Conservation (phyloP, 2,888 invertebrate genomes). For the Caenorhabditis sp. region DNA sequence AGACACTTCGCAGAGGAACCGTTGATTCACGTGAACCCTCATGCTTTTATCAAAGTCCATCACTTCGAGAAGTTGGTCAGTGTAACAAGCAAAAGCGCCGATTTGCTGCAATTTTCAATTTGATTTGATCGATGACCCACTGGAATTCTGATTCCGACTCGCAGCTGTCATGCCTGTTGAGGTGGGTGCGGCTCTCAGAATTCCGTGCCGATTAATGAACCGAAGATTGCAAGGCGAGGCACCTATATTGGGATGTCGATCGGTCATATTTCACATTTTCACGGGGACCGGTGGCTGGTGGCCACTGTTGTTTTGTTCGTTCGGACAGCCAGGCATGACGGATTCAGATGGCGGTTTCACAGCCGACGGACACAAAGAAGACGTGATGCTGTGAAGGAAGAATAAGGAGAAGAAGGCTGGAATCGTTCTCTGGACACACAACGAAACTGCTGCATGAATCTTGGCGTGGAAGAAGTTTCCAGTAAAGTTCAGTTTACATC, state of each 20-base stretch:
- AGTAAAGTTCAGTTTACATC: too few species aligned
- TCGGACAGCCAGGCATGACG: slow-evolving; percentile 47
- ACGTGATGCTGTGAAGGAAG: slow-evolving; percentile 19
- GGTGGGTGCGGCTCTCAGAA: slow-evolving; percentile 39
- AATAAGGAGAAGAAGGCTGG: slow-evolving; percentile 4
- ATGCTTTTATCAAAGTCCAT: slow-evolving; percentile 19
- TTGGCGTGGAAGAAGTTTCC: too few species aligned
- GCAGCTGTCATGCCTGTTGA: background rate
- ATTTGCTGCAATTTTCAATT: background rate
- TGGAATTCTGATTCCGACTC: background rate
- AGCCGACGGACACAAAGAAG: slow-evolving; percentile 40
- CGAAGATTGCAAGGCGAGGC: background rate
- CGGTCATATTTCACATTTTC: too few species aligned
- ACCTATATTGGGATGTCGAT: background rate
- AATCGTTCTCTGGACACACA: slow-evolving; percentile 7
- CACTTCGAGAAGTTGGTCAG: slow-evolving; percentile 10
- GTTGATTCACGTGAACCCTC: slow-evolving; percentile 14
- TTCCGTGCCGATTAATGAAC: background rate
- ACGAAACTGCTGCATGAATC: too few species aligned
- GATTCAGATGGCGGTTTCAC: slow-evolving; percentile 35
- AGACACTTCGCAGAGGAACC: background rate
- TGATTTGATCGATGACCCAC: slow-evolving; percentile 2
- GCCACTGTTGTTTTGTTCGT: slow-evolving; percentile 7
- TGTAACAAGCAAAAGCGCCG: slow-evolving; percentile 16
- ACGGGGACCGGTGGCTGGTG: slow-evolving; percentile 8